Base-by-base conservation (phyloP, 1,140 invertebrate genomes). In the Gryon sp. region DNA sequence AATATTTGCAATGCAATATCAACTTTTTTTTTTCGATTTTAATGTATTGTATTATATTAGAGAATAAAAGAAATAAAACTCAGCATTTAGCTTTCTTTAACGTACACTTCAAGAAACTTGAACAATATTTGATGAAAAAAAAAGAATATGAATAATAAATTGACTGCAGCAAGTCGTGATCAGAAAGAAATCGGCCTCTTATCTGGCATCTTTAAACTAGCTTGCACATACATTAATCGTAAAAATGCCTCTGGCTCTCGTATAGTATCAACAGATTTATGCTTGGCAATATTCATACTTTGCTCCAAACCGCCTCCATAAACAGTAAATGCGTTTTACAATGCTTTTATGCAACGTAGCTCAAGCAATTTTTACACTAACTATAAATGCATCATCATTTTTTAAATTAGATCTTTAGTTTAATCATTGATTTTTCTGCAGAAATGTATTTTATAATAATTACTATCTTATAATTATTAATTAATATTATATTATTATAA, bases 181-280 rank as follows among this genome's bases (percentile, higher is more conserved):
- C 74, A 65, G 50, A 72, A 69, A 62, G 43, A 48, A 65, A 72
- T 52, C 70, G 41, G 32, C 34, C 52, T 59, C 66, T 85, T 83
- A 84, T 83, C 83, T 80, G 53, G 16, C 75, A 83, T 84, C 83
- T 81, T 79, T 80, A 52, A 80, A 77, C 78, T 73, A 78, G 80
- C 82, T 63, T 50, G 53, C 63, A 66, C 72, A 55, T 59, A 45
- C 57, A 62, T 65, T 63, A 76, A 78, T 76, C 63, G 50, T 57
- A 78, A 74, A 82, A 81, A 80, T 77, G 69, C 46, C 70, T 36
- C 52, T 40, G 76, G 79, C 80, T 80, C 82, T 82, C 78, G 80
- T 80, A 76, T 76, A 62, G 74, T 81, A 84, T 80, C 80, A 65
- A 72, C 70, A 77, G 77, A 82, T 83, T 83, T 83, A 83, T 81